These are phyloP conservation scores for Griposia aprilina DNA, from an alignment of 2,888 invertebrate genomes.

Conservation along the genomic window DNA sequence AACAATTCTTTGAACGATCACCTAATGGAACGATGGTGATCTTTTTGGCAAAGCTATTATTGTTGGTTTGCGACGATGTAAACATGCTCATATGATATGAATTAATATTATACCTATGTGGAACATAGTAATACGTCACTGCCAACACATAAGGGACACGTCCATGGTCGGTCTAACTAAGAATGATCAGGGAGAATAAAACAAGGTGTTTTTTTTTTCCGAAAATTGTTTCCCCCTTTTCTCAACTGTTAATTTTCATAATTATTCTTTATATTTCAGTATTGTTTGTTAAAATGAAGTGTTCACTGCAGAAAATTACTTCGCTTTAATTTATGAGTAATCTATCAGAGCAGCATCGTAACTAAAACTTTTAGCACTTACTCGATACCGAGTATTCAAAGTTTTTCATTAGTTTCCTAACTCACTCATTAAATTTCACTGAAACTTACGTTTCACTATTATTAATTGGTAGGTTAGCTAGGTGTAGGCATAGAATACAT, in stretches of 20 bases:
- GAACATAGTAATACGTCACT: conserved; percentile 35
- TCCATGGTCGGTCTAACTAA: conserved; percentile 25
- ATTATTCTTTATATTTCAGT: not conserved
- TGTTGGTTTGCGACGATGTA: not conserved
- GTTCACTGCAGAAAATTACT: conserved; percentile 8
- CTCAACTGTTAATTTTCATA: not conserved
- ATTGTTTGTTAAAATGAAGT: not conserved
- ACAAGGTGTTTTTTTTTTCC: not conserved
- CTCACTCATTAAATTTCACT: conserved; percentile 25
- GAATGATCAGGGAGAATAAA: conserved; percentile 24
- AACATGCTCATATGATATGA: conserved; percentile 7
- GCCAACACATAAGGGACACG: conserved; percentile 13
- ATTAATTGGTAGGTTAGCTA: no score
- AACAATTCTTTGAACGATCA: no score
- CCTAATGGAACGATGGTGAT: not conserved
- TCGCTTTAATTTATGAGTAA: conserved; percentile 20
- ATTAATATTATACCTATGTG: conserved; percentile 24
- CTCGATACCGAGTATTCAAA: conserved; percentile 22
- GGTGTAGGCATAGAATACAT: no score
- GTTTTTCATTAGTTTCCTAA: conserved; percentile 22
- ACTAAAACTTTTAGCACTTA: conserved; percentile 34
- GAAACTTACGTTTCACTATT: conserved; percentile 8
- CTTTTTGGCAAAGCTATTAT: not conserved
- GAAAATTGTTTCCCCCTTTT: not conserved
- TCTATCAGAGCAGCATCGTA: conserved; percentile 7